Base-by-base conservation (phyloP, 1,140 invertebrate genomes). In the Drosophila miranda region DNA sequence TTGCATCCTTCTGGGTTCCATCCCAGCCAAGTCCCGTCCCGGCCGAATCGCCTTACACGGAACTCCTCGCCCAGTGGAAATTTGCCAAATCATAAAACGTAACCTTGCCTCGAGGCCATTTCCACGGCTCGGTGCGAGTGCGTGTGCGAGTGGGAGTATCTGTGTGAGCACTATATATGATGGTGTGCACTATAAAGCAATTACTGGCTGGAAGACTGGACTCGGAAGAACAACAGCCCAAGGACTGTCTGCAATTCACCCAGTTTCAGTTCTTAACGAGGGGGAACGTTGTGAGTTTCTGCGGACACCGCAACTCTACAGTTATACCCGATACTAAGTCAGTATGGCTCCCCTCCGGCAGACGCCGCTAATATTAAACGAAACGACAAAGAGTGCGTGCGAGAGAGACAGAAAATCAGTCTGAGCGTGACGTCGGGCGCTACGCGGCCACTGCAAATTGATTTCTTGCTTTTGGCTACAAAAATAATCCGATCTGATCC, bases 51-150 rank as follows among this genome's bases (percentile, higher is more conserved):
- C 56, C 46, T 62, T 83, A 73, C 72, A 62, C 46, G 54, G 75
- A 79, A 79, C 67, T 84, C 68, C 5, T 28, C 11, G 16, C 3
- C 34, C 34, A 13, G 56, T 79, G 81, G 67, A 86, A 74, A 63
- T 84, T 84, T 64, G 63, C 43, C 63, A 66, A 63, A 74, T 80
- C 77, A 75, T 84, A 86, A 84, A 86, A 68, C 43, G 48, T 58
- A 71, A 75, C 81, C 81, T 86, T 86, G 82, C 68, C 59, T 13
- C 51, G 50, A 62, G 43, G 16, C 56, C 13, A 48, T 43, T 30
- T 4, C 13, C 6, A 30, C 30, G n/a, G 5, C 7, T 2, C 8
- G 28, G 28, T 9, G 48, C 34, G 48, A 19, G 16, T 51, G 26
- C 26, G 48, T 49, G 16, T 52, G 58, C 0, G 16, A 52, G 45